These are phyloP conservation scores for Spinibarbus caldwelli DNA, from an alignment of 2,797 vertebrate genomes.

Conservation along the genomic window DNA sequence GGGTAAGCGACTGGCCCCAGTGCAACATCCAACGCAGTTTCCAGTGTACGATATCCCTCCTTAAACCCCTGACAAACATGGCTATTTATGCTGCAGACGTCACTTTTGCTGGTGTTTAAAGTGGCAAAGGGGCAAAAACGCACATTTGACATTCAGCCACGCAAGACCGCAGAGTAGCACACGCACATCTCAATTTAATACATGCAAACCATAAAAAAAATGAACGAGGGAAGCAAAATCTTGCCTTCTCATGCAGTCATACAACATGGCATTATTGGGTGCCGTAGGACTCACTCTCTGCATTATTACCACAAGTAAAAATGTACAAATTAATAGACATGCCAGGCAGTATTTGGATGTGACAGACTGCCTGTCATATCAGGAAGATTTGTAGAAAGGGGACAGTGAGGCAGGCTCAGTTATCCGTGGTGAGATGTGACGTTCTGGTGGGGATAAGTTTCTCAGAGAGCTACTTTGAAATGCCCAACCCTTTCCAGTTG, in stretches of 20 bases:
- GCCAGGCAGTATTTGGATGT: constrained; percentile 60
- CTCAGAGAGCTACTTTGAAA: constrained; percentile 35
- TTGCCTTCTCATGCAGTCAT: constrained; percentile 55
- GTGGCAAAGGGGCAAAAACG: constrained; percentile 57
- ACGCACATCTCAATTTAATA: constrained; percentile 51
- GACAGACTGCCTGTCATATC: constrained; percentile 51
- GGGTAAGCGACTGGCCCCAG: constrained; percentile 55
- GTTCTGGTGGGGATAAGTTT: constrained; percentile 34
- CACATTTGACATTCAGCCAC: constrained; percentile 32
- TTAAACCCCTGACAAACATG: constrained; percentile 35
- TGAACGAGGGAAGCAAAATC: constrained; percentile 35
- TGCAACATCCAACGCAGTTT: constrained; percentile 66
- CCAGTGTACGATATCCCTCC: constrained; percentile 54
- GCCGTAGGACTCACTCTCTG: constrained; percentile 50
- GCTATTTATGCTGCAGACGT: constrained; percentile 36
- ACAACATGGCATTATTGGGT: constrained; percentile 50
- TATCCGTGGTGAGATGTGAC: constrained; percentile 60
- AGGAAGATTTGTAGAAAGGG: constrained; percentile 48
- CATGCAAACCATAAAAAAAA: constrained; percentile 57
- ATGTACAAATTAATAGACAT: constrained; percentile 46
- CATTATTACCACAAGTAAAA: constrained; percentile 50
- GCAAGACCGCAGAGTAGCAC: constrained; percentile 50
- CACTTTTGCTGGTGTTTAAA: constrained; percentile 57
- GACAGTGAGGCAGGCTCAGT: constrained; percentile 54
- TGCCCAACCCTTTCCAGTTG: constrained; percentile 23